phyloP scores from a whole-genome alignment of 2,113 vertebrate species.

The Gasterosteus nipponicus region DNA sequence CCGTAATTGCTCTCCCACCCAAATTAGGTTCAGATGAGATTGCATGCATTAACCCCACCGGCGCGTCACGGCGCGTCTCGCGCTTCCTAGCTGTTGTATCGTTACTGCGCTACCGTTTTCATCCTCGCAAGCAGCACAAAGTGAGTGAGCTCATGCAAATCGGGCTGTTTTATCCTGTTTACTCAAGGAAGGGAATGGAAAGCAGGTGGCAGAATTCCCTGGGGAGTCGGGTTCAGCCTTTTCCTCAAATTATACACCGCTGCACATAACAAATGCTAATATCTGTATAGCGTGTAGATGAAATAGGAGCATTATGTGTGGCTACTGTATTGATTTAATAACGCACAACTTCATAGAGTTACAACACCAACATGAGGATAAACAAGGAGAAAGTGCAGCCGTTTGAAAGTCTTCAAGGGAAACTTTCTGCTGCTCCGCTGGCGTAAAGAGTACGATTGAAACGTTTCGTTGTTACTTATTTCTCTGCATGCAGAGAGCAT shows the following conservation, averaged over 20 bases:
- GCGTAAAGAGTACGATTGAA: not conserved
- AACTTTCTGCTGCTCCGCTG: constrained; percentile 35
- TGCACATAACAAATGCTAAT: constrained; percentile 69
- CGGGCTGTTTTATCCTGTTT: constrained; percentile 75
- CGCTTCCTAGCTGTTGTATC: constrained; percentile 20
- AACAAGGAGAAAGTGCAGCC: constrained; percentile 60
- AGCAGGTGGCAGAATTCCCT: constrained; percentile 61
- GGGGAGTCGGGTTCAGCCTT: constrained; percentile 59
- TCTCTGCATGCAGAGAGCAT: too few relatives aligned
- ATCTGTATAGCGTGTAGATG: constrained; percentile 39
- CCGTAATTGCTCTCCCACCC: constrained; percentile 64
- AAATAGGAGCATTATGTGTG: constrained; percentile 47
- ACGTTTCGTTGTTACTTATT: not conserved
- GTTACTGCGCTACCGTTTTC: constrained; percentile 39
- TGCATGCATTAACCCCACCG: constrained; percentile 68
- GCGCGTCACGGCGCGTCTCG: constrained; percentile 26
- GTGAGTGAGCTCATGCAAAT: constrained; percentile 70
- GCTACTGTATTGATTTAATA: constrained; percentile 58
- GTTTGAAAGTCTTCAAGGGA: constrained; percentile 37
- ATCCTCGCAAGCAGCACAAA: constrained; percentile 35
- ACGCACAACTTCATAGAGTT: constrained; percentile 49
- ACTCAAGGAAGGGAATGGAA: constrained; percentile 65
- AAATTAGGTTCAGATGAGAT: constrained; percentile 68
- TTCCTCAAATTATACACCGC: constrained; percentile 53
- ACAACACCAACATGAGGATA: constrained; percentile 59